phyloP scores from a whole-genome alignment of 2,113 vertebrate species.

The Trogon melanurus region DNA sequence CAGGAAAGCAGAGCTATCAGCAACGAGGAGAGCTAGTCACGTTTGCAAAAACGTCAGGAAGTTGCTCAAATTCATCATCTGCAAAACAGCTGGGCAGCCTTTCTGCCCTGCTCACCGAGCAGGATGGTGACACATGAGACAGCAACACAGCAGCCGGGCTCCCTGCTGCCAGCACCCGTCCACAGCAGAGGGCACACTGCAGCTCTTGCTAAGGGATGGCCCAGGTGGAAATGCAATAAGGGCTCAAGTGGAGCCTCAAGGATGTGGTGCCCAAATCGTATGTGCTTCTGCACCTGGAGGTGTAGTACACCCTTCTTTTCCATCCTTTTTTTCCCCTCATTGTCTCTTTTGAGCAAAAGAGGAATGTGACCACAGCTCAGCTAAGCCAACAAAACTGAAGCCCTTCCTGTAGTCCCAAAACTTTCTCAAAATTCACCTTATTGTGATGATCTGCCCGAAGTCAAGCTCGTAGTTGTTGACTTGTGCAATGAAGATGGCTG shows the following conservation, averaged over 20 bases:
- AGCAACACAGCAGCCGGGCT: neutral
- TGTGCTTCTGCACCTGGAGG: neutral
- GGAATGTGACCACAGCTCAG: neutral
- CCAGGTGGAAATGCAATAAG: neutral
- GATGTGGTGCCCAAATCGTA: neutral
- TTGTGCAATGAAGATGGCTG: constrained; percentile 97
- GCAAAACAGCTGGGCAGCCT: neutral
- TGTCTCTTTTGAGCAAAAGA: neutral
- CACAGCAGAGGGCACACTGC: neutral
- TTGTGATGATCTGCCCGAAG: constrained; percentile 96
- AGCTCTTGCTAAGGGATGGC: neutral
- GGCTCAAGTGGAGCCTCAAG: neutral
- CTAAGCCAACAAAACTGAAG: neutral
- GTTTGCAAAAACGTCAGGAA: neutral
- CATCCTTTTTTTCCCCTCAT: neutral
- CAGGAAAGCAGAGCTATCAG: constrained; percentile 6
- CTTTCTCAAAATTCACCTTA: constrained; percentile 81
- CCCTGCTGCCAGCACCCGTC: neutral
- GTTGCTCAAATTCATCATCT: neutral
- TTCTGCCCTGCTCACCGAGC: neutral
- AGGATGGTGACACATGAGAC: neutral
- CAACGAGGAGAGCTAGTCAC: neutral
- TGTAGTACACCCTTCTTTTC: neutral
- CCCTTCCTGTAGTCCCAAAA: neutral
- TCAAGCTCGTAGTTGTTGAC: constrained; percentile 97